These are phyloP conservation scores for Pharmacophagus antenor DNA, from an alignment of 2,888 invertebrate genomes.

Conservation along the genomic window DNA sequence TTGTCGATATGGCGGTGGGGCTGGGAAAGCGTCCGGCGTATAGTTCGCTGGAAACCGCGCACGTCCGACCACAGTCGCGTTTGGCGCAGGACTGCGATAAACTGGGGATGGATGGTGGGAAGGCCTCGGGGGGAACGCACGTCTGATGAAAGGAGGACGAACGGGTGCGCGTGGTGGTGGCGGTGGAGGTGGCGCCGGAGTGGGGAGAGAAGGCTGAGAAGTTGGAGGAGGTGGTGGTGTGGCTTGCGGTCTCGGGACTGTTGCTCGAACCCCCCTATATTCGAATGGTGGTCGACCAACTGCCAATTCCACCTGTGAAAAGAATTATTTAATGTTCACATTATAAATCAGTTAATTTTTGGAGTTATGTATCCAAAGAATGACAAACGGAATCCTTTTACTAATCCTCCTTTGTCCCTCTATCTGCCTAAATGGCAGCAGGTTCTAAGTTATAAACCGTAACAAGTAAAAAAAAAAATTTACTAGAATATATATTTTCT, in stretches of 20 bases:
- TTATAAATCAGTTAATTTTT: not conserved
- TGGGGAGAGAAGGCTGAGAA: conserved; percentile 38
- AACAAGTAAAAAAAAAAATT: too few relatives aligned
- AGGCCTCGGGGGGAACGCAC: conserved; percentile 40
- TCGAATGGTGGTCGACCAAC: conserved; percentile 68
- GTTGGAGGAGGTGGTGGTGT: conserved; percentile 34
- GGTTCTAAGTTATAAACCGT: too few relatives aligned
- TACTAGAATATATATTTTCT: too few relatives aligned
- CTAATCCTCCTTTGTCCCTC: too few relatives aligned
- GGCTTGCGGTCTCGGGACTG: conserved; percentile 39
- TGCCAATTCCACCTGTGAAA: conserved; percentile 63
- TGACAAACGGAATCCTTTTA: too few relatives aligned
- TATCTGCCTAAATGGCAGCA: too few relatives aligned
- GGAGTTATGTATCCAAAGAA: not conserved
- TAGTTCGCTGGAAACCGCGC: conserved; percentile 37
- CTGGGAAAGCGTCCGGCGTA: conserved; percentile 37
- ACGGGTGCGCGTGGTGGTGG: conserved; percentile 42
- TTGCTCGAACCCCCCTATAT: conserved; percentile 54
- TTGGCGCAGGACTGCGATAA: conserved; percentile 39
- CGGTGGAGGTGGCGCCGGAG: conserved; percentile 41
- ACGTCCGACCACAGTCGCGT: conserved; percentile 41
- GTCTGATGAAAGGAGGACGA: conserved; percentile 39
- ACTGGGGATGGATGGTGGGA: conserved; percentile 39
- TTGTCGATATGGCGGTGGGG: conserved; percentile 44
- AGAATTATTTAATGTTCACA: not conserved